Base-by-base conservation (phyloP, 2,888 invertebrate species). In the Orgyia antiqua region DNA sequence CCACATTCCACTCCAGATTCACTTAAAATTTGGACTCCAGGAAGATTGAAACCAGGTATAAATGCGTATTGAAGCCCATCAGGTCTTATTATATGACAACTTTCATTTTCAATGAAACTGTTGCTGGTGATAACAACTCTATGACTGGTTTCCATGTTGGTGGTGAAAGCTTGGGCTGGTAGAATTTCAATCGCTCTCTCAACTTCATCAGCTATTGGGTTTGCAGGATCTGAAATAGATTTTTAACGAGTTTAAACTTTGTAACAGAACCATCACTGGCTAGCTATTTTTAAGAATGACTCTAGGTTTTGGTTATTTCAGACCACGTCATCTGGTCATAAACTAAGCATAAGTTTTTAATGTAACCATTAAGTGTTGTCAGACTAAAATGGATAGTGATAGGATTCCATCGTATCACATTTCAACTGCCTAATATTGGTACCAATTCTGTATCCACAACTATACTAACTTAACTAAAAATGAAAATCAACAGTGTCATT, bases 21-120 rank as follows among this genome's bases (percentile, higher is more conserved):
- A 18, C 51, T 21, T 4, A 72, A 29, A 8, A 58, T 43, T 44
- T 66, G 47, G 2, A 77, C 41, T 15, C 65, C 65, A 2, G 57
- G 20, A 1, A 67, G 13, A 12, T 58, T 41, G 25, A 68, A 57
- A 2, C 62, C 61, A 13, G 61, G 47, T 39, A 56, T 52, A 6
- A 76, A 42, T 5, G 46, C 41, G 34, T 67, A 61, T 28, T 62
- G 60, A 12, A 40, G 27, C 6, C 72, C 72, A 2, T 51, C 36
- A 4, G 78, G 76, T 3, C 67, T 65, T 13, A 56, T 39, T 19
- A 82, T 26, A 21, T 60, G 62, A 36, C 82, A 82, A 31, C 56
- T 63, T 31, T 74, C 63, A n/a, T 39, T 47, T 8, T 28, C 20
- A 10, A 44, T 17, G 23, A 52, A 50, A 2, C 13, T 7, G 7